Percentiles rank a stretch among this genome's conserved stretches.
Evolutionary conservation across 1,140 invertebrate species (phyloP).

Genomic region (Papilio glaucus): DNA sequence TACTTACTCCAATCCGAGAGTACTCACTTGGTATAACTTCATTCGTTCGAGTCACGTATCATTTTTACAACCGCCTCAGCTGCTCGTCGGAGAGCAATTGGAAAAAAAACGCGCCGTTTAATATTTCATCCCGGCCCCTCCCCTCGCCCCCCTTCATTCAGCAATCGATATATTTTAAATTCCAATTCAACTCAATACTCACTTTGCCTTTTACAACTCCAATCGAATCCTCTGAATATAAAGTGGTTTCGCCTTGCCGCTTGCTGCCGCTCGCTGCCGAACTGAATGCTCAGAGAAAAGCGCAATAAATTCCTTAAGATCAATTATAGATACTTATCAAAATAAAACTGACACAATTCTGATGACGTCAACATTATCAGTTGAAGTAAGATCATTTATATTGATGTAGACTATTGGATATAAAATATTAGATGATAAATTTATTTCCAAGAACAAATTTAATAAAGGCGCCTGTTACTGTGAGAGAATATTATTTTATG

Average conservation of each 20-base stretch:
- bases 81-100: constrained; percentile 57
- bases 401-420: background rate
- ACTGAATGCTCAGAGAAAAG: background rate
- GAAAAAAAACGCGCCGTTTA: constrained; percentile 64
- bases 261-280: background rate
- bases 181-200: constrained; percentile 67
- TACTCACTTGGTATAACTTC: constrained; percentile 40
- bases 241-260: constrained; percentile 51
- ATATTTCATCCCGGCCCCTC: constrained; percentile 65
- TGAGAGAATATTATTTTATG: no score
- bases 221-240: constrained; percentile 70
- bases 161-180: constrained; percentile 79
- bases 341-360: background rate
- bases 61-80: constrained; percentile 72
- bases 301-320: background rate
- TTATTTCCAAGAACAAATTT: no score
- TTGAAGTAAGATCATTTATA: background rate
- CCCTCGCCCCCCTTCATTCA: constrained; percentile 52
- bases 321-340: background rate
- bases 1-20: constrained; percentile 32
- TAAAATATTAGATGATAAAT: background rate
- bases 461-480: no score
- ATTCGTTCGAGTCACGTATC: constrained; percentile 60
- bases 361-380: background rate
- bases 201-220: constrained; percentile 62